Conservation (phyloP, 2,888 invertebrate species). For the Troglohyphantes excavatus region DNA sequence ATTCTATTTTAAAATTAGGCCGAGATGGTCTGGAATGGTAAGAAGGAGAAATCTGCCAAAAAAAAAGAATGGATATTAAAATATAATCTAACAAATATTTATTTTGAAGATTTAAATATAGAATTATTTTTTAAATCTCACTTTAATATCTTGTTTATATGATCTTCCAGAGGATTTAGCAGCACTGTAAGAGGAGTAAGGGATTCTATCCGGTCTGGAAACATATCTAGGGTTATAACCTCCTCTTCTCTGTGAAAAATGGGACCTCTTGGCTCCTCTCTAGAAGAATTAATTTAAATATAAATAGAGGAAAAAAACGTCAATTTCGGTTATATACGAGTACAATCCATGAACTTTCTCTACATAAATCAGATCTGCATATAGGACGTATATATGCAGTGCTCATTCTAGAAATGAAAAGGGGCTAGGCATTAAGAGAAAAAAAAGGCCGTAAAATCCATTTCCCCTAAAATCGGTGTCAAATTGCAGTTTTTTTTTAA, state of each 20-base stretch:
- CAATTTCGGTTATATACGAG: no score
- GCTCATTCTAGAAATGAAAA: no score
- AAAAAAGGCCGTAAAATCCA: no score
- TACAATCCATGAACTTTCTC: no score
- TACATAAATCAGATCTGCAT: no score
- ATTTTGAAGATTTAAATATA: not conserved
- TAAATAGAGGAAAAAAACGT: no score
- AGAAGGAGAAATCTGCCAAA: not conserved
- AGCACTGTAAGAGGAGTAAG: not conserved
- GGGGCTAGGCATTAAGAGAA: no score
- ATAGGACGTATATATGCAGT: no score
- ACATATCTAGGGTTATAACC: slow-evolving; percentile 15
- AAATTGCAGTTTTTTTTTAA: no score
- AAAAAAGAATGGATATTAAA: not conserved
- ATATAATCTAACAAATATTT: not conserved
- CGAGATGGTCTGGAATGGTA: slow-evolving; percentile 22
- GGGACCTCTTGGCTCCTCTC: not conserved
- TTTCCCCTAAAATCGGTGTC: no score
- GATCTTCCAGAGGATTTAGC: not conserved
- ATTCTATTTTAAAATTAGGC: no score
- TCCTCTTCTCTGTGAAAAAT: slow-evolving; percentile 12
- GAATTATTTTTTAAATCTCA: not conserved
- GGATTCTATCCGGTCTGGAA: slow-evolving; percentile 6
- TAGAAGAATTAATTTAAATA: slow-evolving; percentile 16
- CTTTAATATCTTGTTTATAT: slow-evolving; percentile 12